These are phyloP conservation scores for Heliconius aoede DNA, from an alignment of 2,888 invertebrate species.

Conservation along the genomic window DNA sequence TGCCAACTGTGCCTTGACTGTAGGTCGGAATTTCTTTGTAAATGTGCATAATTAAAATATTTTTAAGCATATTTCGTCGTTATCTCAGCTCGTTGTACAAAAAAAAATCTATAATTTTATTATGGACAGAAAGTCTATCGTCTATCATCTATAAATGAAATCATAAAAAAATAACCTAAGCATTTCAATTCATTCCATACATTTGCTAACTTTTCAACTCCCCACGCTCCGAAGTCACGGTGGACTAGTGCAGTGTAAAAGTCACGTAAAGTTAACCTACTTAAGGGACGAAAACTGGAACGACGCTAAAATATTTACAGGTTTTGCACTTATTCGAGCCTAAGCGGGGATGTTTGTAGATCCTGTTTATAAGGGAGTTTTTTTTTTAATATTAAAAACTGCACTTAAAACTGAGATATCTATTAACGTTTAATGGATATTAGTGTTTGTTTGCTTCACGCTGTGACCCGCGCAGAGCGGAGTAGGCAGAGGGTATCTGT, in stretches of 20 bases:
- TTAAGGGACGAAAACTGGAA: constrained; percentile 55
- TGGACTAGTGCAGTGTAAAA: constrained; percentile 37
- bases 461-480: too few species aligned
- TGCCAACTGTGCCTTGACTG: too few species aligned
- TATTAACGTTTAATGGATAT: not conserved
- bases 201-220: not conserved
- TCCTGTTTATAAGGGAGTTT: not conserved
- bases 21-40: too few species aligned
- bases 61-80: too few species aligned
- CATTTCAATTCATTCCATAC: not conserved
- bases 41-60: too few species aligned
- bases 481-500: too few species aligned
- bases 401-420: not conserved
- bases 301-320: constrained; percentile 59
- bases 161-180: not conserved
- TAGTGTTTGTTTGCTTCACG: too few species aligned
- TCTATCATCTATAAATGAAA: too few species aligned
- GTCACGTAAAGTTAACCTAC: constrained; percentile 54
- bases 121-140: too few species aligned
- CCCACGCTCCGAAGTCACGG: constrained; percentile 23
- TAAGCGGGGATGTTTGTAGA: constrained; percentile 38
- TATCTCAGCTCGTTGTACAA: too few species aligned
- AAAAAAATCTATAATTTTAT: too few species aligned
- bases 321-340: constrained; percentile 46
- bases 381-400: not conserved